Base-by-base conservation (phyloP, 2,888 invertebrate species). In the Drosophila monieri region DNA sequence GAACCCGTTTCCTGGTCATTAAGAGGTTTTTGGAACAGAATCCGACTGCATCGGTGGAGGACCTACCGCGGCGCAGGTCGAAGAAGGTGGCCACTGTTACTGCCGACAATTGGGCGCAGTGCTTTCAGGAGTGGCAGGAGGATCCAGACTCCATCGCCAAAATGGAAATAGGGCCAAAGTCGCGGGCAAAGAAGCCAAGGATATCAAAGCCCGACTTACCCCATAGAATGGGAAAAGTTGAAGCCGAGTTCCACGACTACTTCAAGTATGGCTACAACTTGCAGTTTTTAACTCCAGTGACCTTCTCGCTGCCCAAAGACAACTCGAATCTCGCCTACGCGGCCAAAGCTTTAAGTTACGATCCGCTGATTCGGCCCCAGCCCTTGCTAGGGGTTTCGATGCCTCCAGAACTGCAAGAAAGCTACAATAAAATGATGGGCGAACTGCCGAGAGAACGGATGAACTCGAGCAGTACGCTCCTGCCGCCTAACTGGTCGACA, bases 1-100 rank as follows among this genome's bases (percentile, higher is more conserved):
- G 95, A 37, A 93, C 94, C 52, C 93, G 95, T 23, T 94, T 93
- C 83, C 46, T 89, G 0, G 93, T 93, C 0, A 92, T 95, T n/a
- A 81, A 91, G 48, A 92, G 90, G 64, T 94, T 93, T 91, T 90
- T 94, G 51, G 90, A 91, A 57, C 90, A 91, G 23, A 85, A 94
- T 89, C 94, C 93, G 0, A 77, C 92, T 15, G 77, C 81, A 12
- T 80, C 60, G 0, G 47, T 91, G 0, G 68, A 79, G 0, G 84
- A 90, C 54, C 68, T 91, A 35, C 91, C 91, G 0, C 74, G 91
- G 1, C 73, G 86, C 6, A 78, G 37, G n/a, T 23, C 18, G 0
- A 27, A 1, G 1, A 90, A 89, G 67, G 68, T 72, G 14, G 39
- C 58, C 2, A 14, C 65, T n/a, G 75, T 91, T 0, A 89, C 80